phyloP scores from a whole-genome alignment of 1,140 invertebrate genomes.

The Ostrea edulis region DNA sequence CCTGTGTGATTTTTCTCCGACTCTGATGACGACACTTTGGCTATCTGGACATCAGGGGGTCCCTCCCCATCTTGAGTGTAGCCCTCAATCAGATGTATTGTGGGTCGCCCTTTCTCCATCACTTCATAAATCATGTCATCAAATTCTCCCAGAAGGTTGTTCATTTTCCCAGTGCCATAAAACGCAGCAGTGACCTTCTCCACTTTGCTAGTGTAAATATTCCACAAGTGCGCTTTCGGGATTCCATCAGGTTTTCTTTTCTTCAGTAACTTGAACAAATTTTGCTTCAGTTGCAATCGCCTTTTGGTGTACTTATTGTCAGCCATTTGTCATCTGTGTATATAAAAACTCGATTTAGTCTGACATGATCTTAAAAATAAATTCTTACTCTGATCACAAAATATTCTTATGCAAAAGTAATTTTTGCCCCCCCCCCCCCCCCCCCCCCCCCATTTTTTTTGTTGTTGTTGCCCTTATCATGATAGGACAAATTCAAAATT shows the following conservation, averaged over 20 bases:
- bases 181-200: constrained; percentile 31
- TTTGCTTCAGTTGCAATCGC: constrained; percentile 46
- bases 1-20: not conserved
- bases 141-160: constrained; percentile 41
- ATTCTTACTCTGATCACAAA: too few species aligned
- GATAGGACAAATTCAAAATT: too few species aligned
- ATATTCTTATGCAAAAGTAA: not conserved
- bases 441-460: too few species aligned
- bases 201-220: not conserved
- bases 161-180: constrained; percentile 46
- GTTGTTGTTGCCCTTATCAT: too few species aligned
- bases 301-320: constrained; percentile 7
- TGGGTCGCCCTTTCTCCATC: constrained; percentile 17
- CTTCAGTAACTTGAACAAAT: constrained; percentile 47
- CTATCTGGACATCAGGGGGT: constrained; percentile 39
- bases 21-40: constrained; percentile 41
- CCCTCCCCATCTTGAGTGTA: not conserved
- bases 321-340: not conserved
- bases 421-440: too few species aligned
- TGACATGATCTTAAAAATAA: not conserved
- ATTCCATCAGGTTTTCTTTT: constrained; percentile 44
- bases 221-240: constrained; percentile 50
- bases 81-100: constrained; percentile 19
- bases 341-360: not conserved
- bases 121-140: constrained; percentile 45